Evolutionary conservation across 2,797 vertebrate species (phyloP), one percentile per base, ranked within the genome.

Genomic region (Adelosebastes latens): DNA sequence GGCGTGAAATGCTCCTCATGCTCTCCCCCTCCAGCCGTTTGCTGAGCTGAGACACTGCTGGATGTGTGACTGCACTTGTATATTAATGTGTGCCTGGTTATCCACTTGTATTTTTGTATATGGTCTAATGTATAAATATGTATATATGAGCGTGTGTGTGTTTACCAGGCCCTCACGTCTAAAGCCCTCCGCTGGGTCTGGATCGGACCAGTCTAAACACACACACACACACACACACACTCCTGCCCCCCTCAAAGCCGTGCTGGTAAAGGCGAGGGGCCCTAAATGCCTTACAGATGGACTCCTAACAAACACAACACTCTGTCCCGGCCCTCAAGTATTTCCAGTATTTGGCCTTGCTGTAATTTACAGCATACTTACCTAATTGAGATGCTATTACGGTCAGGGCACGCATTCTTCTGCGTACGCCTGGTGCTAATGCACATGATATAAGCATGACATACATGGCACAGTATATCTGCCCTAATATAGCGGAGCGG

Each of bases 241-340:
- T 55, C 14, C 59, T 79, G 77, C 86, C 84, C 89, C 90, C 90
- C 81, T 87, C 77, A 87, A 80, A 88, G 89, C 76, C 46, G 14
- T 85, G 87, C 88, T 89, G 89, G 91, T 84, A 89, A 88, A 92
- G 86, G 78, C 78, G 77, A 89, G 92, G 88, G 92, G 91, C 91
- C 90, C 91, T 92, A 91, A 95, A 95, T 93, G 89, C 89, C 83
- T 94, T 91, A 91, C 94, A 95, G 94, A 94, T 94, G 94, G 94
- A 94, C 92, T 94, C 91, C 84, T 90, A 90, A 92, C 93, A 94
- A 93, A 94, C 92, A 92, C 88, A 85, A 88, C 90, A 83, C 89
- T 93, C 89, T 88, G 87, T 80, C 80, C 79, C 69, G 80, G 77
- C 84, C 92, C 92, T 92, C 89, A 93, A 92, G 86, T 91, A 95